Percentiles rank a stretch among this genome's conserved stretches.
Evolutionary conservation across 2,797 vertebrate species (phyloP).

Genomic region (Alectoris magna): DNA sequence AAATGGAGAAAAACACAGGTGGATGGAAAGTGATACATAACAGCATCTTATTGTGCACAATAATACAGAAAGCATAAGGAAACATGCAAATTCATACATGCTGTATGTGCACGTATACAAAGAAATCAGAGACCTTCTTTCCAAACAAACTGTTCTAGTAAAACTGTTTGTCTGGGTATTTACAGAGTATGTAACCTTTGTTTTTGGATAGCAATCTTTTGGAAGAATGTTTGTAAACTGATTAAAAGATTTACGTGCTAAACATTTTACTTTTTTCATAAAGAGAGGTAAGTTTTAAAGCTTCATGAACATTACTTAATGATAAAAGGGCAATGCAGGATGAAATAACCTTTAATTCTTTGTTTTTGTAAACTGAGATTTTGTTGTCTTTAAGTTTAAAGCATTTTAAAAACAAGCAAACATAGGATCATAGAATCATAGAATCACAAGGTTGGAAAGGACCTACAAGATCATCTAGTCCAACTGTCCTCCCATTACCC

Average conservation of each 20-base stretch:
- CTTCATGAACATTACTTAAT: neutral
- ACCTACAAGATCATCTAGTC: too few species aligned
- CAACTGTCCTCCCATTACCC: too few species aligned
- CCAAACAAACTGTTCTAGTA: neutral
- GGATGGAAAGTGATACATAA: neutral
- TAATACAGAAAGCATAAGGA: neutral
- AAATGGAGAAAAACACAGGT: neutral
- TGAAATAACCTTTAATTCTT: neutral
- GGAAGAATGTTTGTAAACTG: neutral
- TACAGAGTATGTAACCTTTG: constrained; percentile 23
- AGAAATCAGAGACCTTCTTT: neutral
- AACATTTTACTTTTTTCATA: neutral
- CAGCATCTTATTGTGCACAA: neutral
- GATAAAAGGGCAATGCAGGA: neutral
- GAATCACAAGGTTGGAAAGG: too few species aligned
- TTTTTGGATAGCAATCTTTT: neutral
- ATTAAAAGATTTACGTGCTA: neutral
- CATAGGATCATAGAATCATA: neutral
- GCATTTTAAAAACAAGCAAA: neutral
- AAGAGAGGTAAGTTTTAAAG: constrained; percentile 42
- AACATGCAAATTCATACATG: neutral
- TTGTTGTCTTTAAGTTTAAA: neutral
- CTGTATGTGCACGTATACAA: neutral
- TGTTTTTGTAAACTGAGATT: neutral
- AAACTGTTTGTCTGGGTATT: neutral